These are phyloP conservation scores for Hyperoodon ampullatus DNA, from an alignment of 2,113 vertebrate species.

Conservation along the genomic window DNA sequence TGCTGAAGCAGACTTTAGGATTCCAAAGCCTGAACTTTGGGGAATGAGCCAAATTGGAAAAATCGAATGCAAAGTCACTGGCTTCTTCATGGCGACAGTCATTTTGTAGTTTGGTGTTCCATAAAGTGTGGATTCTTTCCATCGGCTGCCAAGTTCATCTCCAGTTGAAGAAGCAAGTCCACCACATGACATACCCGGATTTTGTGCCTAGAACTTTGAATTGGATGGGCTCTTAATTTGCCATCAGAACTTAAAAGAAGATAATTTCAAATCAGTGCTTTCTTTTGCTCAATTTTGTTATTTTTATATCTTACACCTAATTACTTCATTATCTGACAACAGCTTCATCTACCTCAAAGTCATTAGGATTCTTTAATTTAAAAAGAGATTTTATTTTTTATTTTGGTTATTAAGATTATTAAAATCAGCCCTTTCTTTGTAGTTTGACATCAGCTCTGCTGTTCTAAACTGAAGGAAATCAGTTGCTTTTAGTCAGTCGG, in stretches of 20 bases:
- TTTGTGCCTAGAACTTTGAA: background rate
- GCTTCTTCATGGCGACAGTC: background rate
- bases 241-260: background rate
- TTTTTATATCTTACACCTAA: conserved; percentile 2
- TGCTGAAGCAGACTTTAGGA: conserved; percentile 84
- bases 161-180: background rate
- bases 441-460: background rate
- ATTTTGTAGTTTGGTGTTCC: background rate
- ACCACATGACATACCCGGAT: background rate
- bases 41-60: background rate
- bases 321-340: background rate
- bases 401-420: background rate
- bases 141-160: background rate
- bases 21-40: background rate
- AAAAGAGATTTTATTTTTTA: conserved; percentile 42
- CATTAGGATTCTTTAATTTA: background rate
- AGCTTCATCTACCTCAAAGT: conserved; percentile 64
- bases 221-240: background rate
- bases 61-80: background rate
- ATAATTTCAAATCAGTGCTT: background rate
- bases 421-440: conserved; percentile 26
- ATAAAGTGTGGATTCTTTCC: background rate
- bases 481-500: background rate
- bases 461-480: background rate
- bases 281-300: background rate